These are phyloP conservation scores for Meta bourneti DNA, from an alignment of 2,888 invertebrate genomes.

Conservation along the genomic window DNA sequence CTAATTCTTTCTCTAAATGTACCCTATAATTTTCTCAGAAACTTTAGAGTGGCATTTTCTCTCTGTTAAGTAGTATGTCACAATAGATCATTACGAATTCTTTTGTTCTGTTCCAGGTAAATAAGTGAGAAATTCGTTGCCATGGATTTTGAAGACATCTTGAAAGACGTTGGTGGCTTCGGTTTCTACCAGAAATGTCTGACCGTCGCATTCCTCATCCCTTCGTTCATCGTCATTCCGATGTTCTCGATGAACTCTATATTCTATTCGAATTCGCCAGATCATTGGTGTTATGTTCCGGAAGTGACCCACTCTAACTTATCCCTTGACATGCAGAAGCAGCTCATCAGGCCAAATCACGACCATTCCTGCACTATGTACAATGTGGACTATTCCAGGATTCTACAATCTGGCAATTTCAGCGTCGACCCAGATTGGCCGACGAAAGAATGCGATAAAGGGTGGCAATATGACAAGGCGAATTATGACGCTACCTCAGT, in stretches of 20 bases:
- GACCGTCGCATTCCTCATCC: slow-evolving; percentile 90
- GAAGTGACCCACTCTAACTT: slow-evolving; percentile 80
- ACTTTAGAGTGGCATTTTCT: not conserved
- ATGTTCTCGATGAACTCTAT: slow-evolving; percentile 80
- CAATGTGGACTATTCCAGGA: slow-evolving; percentile 85
- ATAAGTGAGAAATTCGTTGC: not conserved
- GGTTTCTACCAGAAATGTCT: slow-evolving; percentile 91
- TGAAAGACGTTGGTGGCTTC: slow-evolving; percentile 91
- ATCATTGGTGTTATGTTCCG: slow-evolving; percentile 90
- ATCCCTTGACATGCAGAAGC: slow-evolving; percentile 18
- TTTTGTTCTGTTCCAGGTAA: not conserved
- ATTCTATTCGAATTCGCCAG: slow-evolving; percentile 53
- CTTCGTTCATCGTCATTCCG: slow-evolving; percentile 95
- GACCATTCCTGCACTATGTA: slow-evolving; percentile 86
- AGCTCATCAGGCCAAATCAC: slow-evolving; percentile 24
- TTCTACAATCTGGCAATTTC: slow-evolving; percentile 30
- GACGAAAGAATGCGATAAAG: slow-evolving; percentile 85
- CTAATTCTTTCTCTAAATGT: not conserved
- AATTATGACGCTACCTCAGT: slow-evolving; percentile 88
- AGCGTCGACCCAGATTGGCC: slow-evolving; percentile 79
- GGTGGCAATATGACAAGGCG: slow-evolving; percentile 88
- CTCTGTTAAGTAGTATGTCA: not conserved
- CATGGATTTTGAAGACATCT: slow-evolving; percentile 80
- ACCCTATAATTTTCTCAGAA: not conserved
- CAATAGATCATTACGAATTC: not conserved